These are phyloP conservation scores for Eumaeus atala DNA, from an alignment of 1,140 invertebrate species.

Conservation along the genomic window DNA sequence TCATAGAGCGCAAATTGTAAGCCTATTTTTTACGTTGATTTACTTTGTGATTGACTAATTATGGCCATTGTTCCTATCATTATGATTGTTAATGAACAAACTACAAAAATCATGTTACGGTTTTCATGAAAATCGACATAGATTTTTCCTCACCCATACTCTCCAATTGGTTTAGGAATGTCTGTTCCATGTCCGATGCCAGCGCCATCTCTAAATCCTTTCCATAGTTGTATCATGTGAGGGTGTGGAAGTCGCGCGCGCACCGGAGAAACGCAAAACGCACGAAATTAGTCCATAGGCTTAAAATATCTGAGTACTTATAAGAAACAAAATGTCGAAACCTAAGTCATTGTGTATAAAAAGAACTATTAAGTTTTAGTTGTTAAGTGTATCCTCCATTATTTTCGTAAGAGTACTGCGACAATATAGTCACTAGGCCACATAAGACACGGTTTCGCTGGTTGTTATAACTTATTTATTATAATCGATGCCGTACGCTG, in stretches of 20 bases:
- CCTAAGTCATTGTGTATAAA: constrained; percentile 74
- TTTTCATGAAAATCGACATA: constrained; percentile 71
- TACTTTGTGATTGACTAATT: constrained; percentile 71
- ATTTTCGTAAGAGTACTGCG: constrained; percentile 61
- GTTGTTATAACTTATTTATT: constrained; percentile 71
- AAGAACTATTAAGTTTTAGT: constrained; percentile 67
- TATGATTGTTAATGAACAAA: constrained; percentile 53
- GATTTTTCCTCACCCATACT: constrained; percentile 47
- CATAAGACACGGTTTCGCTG: constrained; percentile 51
- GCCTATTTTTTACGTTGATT: constrained; percentile 64
- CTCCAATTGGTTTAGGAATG: constrained; percentile 23
- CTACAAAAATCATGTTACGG: constrained; percentile 66
- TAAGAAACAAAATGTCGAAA: constrained; percentile 72
- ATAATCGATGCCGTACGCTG: constrained; percentile 36
- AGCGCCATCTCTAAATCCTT: constrained; percentile 32
- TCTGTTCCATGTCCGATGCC: no score
- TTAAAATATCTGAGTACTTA: constrained; percentile 69
- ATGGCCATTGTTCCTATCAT: constrained; percentile 72
- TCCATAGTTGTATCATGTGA: constrained; percentile 27
- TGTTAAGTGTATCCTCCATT: constrained; percentile 70
- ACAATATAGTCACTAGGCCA: constrained; percentile 67
- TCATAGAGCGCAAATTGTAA: constrained; percentile 61
- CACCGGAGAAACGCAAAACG: constrained; percentile 48
- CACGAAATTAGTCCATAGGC: constrained; percentile 68
- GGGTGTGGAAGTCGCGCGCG: constrained; percentile 30